Evolutionary conservation across 2,113 vertebrate species (phyloP), one percentile per base, ranked within the genome.

Genomic region (Dolichallabes microphthalmus): DNA sequence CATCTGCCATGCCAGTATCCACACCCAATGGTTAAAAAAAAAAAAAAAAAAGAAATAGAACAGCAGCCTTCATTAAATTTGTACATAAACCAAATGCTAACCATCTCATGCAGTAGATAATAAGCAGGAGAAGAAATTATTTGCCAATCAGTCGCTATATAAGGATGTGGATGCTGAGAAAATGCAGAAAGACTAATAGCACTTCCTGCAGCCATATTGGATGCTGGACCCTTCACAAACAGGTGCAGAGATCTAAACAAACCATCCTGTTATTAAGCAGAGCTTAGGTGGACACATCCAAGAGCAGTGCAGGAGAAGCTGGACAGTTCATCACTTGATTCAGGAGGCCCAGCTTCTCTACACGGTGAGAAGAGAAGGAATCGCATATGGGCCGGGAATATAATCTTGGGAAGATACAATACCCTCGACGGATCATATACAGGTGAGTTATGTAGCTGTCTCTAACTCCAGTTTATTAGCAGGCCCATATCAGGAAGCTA

Each of bases 401-500:
- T 60, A 60, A 8, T 80, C 64, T 32, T 71, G 76, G 52, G 55
- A 60, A 80, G 84, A 80, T 61, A 71, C 84, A 73, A 58, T 85
- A 22, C 64, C 55, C 77, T 71, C 3, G 53, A 60, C 2, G 14
- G 30, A 73, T 68, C 39, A 27, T 73, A 60, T 74, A 50, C 32
- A 85, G 53, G 76, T 57, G 84, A 85, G 58, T 35, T 57, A 63
- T 80, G 76, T 50, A 32, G n/a, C 45, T 74, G 25, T 57, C 78
- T 74, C 45, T 52, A 10, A 19, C 39, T 52, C n/a, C 80, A 77
- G 64, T 80, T 80, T 80, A 80, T 85, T 85, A 86, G 78, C 78
- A 35, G 68, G 20, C 20, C 55, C 68, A 80, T 86, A 74, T 80
- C 84, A 86, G 68, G 64, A 81, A 82, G 78, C 68, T 50, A 81